Evolutionary conservation across 2,888 invertebrate species (phyloP).

Genomic region (Drosophila anomalata): DNA sequence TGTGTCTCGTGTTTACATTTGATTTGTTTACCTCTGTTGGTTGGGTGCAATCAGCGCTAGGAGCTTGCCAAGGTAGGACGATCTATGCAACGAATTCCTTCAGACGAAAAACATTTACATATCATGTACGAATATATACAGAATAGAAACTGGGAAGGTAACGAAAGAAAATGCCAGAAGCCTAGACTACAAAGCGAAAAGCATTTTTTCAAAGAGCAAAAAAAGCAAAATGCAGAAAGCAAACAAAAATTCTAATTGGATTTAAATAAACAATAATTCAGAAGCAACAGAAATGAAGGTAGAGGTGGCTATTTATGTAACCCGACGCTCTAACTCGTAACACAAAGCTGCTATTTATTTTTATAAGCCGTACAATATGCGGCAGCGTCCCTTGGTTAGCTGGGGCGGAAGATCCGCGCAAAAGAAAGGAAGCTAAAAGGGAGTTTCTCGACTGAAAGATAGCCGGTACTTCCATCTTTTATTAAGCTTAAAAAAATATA

Average conservation of each 20-base stretch:
- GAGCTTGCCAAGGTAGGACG: conserved; percentile 42
- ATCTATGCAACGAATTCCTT: conserved; percentile 41
- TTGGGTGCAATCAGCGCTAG: conserved; percentile 42
- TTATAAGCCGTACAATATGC: too few species aligned
- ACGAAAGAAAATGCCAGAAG: conserved; percentile 7
- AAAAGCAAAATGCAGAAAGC: background rate
- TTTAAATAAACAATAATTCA: too few species aligned
- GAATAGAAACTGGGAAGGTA: conserved; percentile 14
- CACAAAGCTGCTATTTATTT: too few species aligned
- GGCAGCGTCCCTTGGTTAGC: too few species aligned
- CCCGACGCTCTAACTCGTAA: too few species aligned
- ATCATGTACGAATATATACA: conserved; percentile 10
- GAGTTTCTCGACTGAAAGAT: too few species aligned
- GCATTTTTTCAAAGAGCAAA: background rate
- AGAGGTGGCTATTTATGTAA: too few species aligned
- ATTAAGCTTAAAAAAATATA: too few species aligned
- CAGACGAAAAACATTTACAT: conserved; percentile 33
- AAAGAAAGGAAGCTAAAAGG: too few species aligned
- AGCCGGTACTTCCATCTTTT: too few species aligned
- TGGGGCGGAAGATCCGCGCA: too few species aligned
- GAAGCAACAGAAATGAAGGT: too few species aligned
- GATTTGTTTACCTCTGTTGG: conserved; percentile 34
- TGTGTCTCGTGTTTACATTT: background rate
- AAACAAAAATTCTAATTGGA: background rate
- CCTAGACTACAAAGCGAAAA: background rate